These are phyloP conservation scores for Eutolmus rufibarbis DNA, from an alignment of 2,888 invertebrate species.

Conservation along the genomic window DNA sequence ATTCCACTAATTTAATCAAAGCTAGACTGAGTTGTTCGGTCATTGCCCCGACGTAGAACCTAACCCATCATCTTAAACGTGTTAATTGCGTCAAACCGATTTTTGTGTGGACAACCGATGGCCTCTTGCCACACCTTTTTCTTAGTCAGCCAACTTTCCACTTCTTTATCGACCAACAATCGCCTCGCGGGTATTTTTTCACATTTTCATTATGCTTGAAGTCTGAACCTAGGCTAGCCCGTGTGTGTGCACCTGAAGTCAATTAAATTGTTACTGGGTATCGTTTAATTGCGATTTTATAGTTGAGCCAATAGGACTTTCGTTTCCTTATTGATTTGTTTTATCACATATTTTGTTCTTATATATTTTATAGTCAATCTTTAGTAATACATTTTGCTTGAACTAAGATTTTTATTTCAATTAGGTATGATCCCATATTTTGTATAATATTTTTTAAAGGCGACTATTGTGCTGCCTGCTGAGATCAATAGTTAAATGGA, in stretches of 20 bases:
- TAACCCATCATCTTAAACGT: not conserved
- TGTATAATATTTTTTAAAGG: not conserved
- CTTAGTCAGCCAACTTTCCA: not conserved
- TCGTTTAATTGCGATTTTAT: not conserved
- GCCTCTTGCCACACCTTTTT: not conserved
- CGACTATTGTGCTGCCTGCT: too few relatives aligned
- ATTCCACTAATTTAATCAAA: not conserved
- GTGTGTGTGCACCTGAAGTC: not conserved
- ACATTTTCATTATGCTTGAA: not conserved
- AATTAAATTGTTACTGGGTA: not conserved
- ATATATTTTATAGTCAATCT: not conserved
- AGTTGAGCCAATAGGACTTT: not conserved
- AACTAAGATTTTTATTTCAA: not conserved
- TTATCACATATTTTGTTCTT: not conserved
- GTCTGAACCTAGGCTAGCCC: not conserved
- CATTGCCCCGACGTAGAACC: not conserved
- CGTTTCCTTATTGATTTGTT: not conserved
- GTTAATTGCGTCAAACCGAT: not conserved
- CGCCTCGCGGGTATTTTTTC: not conserved
- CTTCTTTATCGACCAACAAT: not conserved
- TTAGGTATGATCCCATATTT: not conserved
- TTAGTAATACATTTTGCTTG: not conserved
- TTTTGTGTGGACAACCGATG: not conserved
- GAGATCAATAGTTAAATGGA: not conserved
- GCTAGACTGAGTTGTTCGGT: not conserved